Conservation (phyloP, 1,140 invertebrate genomes). For the Pseudomyrmex flavicornis region DNA sequence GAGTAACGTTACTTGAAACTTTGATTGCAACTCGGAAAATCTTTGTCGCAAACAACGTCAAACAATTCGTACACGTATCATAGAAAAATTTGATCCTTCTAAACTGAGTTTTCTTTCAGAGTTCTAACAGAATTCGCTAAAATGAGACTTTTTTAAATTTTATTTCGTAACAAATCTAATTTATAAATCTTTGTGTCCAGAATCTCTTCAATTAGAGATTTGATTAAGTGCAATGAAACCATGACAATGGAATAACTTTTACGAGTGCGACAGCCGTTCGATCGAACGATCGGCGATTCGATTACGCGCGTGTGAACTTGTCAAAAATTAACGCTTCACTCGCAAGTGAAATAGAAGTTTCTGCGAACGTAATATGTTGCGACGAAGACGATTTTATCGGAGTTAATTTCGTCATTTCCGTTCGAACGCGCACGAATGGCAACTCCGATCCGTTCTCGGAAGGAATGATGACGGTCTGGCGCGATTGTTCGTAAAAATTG, state of each 20-base stretch:
- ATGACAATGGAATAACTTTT: background rate
- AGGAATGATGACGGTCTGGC: background rate
- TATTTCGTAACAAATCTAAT: background rate
- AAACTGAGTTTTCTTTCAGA: background rate
- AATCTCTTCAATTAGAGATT: background rate
- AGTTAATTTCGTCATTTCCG: conserved; percentile 46
- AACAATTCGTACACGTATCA: background rate
- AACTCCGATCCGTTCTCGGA: conserved; percentile 20
- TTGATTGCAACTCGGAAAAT: background rate
- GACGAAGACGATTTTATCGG: conserved; percentile 41
- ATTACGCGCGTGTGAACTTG: background rate
- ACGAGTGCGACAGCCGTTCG: background rate
- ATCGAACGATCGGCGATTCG: background rate
- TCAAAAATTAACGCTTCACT: conserved; percentile 26
- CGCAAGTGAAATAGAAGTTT: background rate
- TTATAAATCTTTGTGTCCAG: too few species aligned
- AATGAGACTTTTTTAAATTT: background rate
- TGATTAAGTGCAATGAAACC: background rate
- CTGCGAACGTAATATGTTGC: conserved; percentile 19
- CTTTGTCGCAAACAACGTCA: background rate
- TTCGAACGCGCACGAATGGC: background rate
- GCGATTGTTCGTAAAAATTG: conserved; percentile 40
- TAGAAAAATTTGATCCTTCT: background rate
- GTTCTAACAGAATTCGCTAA: background rate
- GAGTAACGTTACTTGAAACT: background rate